Evolutionary conservation across 1,140 invertebrate species (phyloP).

Genomic region (Caenorhabditis briggsae): DNA sequence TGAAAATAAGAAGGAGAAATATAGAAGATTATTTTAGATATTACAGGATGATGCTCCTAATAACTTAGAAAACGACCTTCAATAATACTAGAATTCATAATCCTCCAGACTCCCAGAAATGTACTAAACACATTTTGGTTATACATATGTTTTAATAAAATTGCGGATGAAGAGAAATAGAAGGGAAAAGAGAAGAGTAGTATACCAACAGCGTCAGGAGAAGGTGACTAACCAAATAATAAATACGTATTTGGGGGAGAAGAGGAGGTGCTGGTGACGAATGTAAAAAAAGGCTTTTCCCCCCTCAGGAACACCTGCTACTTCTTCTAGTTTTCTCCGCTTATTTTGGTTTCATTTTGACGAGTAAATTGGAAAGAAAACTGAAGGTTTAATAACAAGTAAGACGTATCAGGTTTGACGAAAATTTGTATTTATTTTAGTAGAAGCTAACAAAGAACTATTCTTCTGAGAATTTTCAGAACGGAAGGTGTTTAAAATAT

Average conservation of each 20-base stretch:
- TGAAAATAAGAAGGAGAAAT: too few species aligned
- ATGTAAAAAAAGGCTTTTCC: not conserved
- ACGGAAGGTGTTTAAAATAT: too few species aligned
- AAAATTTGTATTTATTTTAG: too few species aligned
- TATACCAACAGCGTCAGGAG: slow-evolving; percentile 28
- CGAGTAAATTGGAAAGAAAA: too few species aligned
- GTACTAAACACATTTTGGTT: not conserved
- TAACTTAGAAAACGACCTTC: too few species aligned
- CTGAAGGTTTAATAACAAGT: too few species aligned
- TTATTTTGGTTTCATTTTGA: not conserved
- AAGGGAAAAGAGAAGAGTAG: not conserved
- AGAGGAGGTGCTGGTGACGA: not conserved
- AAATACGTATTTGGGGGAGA: not conserved
- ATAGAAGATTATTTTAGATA: not conserved
- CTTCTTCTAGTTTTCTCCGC: not conserved
- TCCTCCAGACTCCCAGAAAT: too few species aligned
- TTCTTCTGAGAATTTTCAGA: too few species aligned
- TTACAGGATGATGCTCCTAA: too few species aligned
- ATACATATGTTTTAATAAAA: not conserved
- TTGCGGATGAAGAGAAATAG: not conserved
- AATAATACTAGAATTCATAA: too few species aligned
- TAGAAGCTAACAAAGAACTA: too few species aligned
- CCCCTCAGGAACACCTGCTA: not conserved
- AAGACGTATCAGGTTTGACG: too few species aligned
- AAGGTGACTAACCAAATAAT: slow-evolving; percentile 46